These are phyloP conservation scores for Polyergus mexicanus DNA, from an alignment of 1,140 invertebrate species.

Conservation along the genomic window DNA sequence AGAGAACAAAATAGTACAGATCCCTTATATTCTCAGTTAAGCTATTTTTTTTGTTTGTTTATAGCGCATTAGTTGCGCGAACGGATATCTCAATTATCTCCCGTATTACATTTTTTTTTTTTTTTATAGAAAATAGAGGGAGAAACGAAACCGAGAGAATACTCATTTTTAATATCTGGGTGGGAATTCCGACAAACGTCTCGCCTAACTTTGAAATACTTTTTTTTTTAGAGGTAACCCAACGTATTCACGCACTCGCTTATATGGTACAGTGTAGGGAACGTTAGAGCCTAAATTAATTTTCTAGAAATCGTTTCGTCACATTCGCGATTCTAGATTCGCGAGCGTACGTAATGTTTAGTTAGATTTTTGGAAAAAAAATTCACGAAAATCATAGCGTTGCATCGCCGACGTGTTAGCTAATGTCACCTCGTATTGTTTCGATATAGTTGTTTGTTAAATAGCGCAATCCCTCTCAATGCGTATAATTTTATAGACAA, in stretches of 20 bases:
- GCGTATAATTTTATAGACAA: conserved; percentile 30
- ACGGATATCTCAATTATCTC: background rate
- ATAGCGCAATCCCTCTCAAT: background rate
- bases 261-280: background rate
- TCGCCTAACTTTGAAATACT: conserved; percentile 69
- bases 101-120: background rate
- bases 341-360: background rate
- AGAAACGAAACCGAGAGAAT: conserved; percentile 67
- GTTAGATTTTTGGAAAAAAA: background rate
- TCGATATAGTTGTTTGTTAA: background rate
- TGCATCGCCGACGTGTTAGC: background rate
- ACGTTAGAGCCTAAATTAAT: background rate
- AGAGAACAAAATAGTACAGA: conserved; percentile 32
- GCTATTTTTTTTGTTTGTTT: background rate
- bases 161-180: conserved; percentile 64
- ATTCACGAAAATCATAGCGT: background rate
- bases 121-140: conserved; percentile 60
- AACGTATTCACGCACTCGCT: background rate
- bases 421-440: background rate
- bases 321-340: background rate
- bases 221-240: conserved; percentile 67
- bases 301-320: background rate
- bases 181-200: conserved; percentile 42
- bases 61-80: background rate
- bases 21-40: background rate